phyloP scores from a whole-genome alignment of 2,113 vertebrate genomes.

The Scalopus aquaticus region DNA sequence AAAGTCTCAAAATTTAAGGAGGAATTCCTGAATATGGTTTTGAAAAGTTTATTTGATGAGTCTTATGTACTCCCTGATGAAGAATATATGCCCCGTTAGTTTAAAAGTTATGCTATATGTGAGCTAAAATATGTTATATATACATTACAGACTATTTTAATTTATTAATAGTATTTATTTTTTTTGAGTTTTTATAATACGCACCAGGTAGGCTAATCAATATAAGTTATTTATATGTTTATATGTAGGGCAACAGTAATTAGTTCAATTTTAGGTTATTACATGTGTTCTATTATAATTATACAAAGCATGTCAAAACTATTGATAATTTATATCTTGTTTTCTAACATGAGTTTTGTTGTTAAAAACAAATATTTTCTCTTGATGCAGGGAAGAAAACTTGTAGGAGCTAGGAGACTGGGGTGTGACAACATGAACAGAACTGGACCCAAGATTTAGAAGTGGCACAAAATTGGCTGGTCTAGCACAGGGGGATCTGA shows the following conservation, averaged over 20 bases:
- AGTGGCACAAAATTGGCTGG: not conserved
- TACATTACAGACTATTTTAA: not conserved
- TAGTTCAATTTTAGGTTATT: not conserved
- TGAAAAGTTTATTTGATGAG: not conserved
- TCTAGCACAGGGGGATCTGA: not conserved
- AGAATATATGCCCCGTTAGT: not conserved
- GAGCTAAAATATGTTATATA: not conserved
- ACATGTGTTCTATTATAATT: not conserved
- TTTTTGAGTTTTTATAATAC: not conserved
- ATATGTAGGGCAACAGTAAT: not conserved
- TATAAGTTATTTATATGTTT: not conserved
- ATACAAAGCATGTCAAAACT: slow-evolving; percentile 14
- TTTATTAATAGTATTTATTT: not conserved
- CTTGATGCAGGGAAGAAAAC: not conserved
- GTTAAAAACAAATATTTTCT: not conserved
- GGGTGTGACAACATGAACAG: not conserved
- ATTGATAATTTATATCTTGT: not conserved
- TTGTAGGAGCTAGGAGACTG: not conserved
- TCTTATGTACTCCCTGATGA: not conserved
- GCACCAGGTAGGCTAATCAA: not conserved
- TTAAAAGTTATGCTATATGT: not conserved
- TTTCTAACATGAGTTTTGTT: slow-evolving; percentile 6
- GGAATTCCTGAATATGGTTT: not conserved
- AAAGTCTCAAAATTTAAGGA: not conserved
- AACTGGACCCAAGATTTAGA: not conserved